Evolutionary conservation across 2,797 vertebrate genomes (phyloP), one percentile per base, ranked within the genome.

Genomic region (Echiichthys vipera): DNA sequence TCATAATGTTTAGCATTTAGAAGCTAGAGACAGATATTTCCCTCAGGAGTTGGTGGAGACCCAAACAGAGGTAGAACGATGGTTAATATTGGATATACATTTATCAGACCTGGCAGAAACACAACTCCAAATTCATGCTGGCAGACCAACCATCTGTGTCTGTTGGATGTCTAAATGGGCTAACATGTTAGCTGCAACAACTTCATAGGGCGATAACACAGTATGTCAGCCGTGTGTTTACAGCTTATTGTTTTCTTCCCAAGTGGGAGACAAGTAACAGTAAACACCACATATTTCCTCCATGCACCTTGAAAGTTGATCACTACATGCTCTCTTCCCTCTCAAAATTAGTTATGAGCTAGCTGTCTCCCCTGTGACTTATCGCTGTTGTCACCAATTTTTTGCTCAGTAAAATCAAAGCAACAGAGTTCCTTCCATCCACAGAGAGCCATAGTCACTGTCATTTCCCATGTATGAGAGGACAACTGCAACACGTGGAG

Each of bases 401-500:
- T 59, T 57, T 47, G 15, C 66, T 57, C 27, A 9, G 51, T 62
- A 12, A 78, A 81, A 73, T 79, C 64, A 76, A 63, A 81, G 71
- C 30, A 7, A 46, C 74, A 22, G 36, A 49, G 51, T 54, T 32
- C 20, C 47, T 7, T 67, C 37, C 71, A 37, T 25, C 56, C 50
- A 42, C 42, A 7, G 39, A 5, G 11, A 77, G 61, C 77, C 51
- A 14, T 30, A 11, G 71, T 65, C 32, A 24, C 53, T 39, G 43
- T 27, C 53, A 56, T 63, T 72, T 75, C 46, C 54, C 45, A 49
- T 6, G 9, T 15, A 39, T 8, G 42, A 68, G 40, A 70, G 59
- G 47, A 72, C 57, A 27, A 14, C 56, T 2, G 15, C n/a, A 72
- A 59, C 45, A 50, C 54, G 32, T 15, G 3, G 29, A n/a, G 7